Evolutionary conservation across 1,140 invertebrate genomes (phyloP).

Genomic region (Augochlora pura): DNA sequence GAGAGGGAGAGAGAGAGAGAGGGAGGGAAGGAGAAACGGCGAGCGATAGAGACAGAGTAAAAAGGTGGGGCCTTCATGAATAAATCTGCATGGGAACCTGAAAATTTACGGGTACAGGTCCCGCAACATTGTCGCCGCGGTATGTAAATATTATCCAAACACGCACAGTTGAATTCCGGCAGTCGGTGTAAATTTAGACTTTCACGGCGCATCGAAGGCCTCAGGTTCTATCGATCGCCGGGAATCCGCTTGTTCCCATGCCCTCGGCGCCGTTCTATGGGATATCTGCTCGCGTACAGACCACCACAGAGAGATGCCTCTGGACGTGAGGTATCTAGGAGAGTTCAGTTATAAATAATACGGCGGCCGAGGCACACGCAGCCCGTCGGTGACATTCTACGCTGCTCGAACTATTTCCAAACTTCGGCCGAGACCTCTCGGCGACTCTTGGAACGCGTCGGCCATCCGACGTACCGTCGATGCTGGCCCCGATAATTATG

Average conservation of each 20-base stretch:
- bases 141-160: slow-evolving; percentile 49
- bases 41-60: too few relatives aligned
- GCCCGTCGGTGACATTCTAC: neutral
- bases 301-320: too few relatives aligned
- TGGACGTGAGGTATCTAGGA: slow-evolving; percentile 1
- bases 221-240: slow-evolving; percentile 33
- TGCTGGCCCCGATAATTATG: too few relatives aligned
- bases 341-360: slow-evolving; percentile 28
- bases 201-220: slow-evolving; percentile 17
- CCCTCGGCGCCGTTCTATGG: neutral
- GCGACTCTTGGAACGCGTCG: neutral
- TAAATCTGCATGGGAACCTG: slow-evolving; percentile 38
- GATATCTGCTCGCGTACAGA: neutral
- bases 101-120: neutral
- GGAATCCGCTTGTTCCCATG: neutral
- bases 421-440: neutral
- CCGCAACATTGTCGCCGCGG: slow-evolving; percentile 7
- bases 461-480: too few relatives aligned
- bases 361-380: neutral
- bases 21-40: too few relatives aligned
- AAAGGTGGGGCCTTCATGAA: slow-evolving; percentile 20
- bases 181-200: slow-evolving; percentile 40
- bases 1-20: neutral
- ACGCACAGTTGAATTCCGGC: slow-evolving; percentile 24
- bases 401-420: slow-evolving; percentile 20